phyloP scores from a whole-genome alignment of 2,888 invertebrate species.

The Plagiodera versicolora region DNA sequence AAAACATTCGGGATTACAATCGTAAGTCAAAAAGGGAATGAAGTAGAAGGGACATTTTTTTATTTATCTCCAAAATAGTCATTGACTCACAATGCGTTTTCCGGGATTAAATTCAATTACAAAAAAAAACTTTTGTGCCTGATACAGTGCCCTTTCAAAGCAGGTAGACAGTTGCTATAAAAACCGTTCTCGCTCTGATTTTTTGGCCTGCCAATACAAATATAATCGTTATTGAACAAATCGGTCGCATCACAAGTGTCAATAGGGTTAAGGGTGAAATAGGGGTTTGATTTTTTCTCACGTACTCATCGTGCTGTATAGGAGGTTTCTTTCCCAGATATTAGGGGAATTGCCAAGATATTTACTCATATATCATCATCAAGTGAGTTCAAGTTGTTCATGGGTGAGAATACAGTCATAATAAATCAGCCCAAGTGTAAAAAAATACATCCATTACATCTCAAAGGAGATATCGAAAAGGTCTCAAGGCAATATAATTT shows the following conservation, averaged over 20 bases:
- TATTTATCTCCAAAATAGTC: constrained; percentile 48
- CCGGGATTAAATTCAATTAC: constrained; percentile 45
- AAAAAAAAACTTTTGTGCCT: constrained; percentile 39
- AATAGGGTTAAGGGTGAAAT: constrained; percentile 47
- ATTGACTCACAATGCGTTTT: constrained; percentile 51
- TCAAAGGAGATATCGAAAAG: too few species aligned
- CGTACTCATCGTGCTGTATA: constrained; percentile 21
- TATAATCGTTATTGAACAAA: constrained; percentile 53
- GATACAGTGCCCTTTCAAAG: constrained; percentile 38
- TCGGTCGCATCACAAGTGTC: constrained; percentile 52
- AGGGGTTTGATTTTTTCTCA: constrained; percentile 44
- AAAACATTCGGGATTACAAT: constrained; percentile 52
- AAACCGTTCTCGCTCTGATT: constrained; percentile 44
- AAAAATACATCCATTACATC: too few species aligned
- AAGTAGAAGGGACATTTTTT: constrained; percentile 44
- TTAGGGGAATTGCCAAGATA: constrained; percentile 2
- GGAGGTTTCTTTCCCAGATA: constrained; percentile 11
- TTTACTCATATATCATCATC: not conserved
- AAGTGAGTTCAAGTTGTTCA: not conserved
- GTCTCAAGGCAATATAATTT: too few species aligned
- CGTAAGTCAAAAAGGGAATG: constrained; percentile 46
- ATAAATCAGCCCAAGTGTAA: not conserved
- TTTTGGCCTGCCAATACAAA: constrained; percentile 46
- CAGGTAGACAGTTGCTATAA: constrained; percentile 40
- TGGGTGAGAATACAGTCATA: not conserved